Base-by-base conservation (phyloP, 2,797 vertebrate species). In the Apodemus agrarius region DNA sequence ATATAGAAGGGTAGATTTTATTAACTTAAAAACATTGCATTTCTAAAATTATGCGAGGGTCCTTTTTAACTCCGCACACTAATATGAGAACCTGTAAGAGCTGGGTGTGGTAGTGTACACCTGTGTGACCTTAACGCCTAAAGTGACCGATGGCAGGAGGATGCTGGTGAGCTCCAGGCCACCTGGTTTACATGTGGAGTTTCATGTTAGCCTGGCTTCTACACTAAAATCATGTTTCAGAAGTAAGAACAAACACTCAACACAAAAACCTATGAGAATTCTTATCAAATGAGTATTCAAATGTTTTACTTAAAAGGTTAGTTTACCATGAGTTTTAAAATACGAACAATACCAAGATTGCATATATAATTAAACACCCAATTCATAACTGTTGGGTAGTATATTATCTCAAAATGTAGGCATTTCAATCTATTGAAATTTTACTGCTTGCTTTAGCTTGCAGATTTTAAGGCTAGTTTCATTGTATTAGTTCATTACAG, bases 341-440 rank as follows among this genome's bases (percentile, higher is more conserved):
- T 93, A 92, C 1, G 37, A 59, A 57, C 90, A n/a, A 57, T 93
- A 43, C n/a, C 59, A 79, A 89, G 92, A 89, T 93, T 94, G n/a
- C 40, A 29, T 65, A 90, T 40, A 52, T 92, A 91, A 90, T 26
- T 93, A 96, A 49, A 49, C 52, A 89, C n/a, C 93, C 49, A 85
- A 86, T 97, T 96, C 94, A 54, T 94, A 91, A 67, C 93, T 74
- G 9, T 61, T 93, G 92, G 57, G 74, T 95, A 69, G 87, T 89
- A 74, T 4, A 78, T 93, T 95, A 90, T 86, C 59, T 96, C 52
- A 96, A 86, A 94, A 90, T 95, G 43, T 83, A 97, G 52, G 12
- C 84, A 76, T 37, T 96, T 94, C 34, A 88, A 49, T 97, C 54
- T 92, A 72, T 95, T 95, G 65, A 90, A 91, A 87, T 96, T 96